Percentiles rank a stretch among this genome's conserved stretches.
These are phyloP conservation scores for Eurytemora carolleeae DNA, from an alignment of 1,140 invertebrate species.

Conservation along the genomic window DNA sequence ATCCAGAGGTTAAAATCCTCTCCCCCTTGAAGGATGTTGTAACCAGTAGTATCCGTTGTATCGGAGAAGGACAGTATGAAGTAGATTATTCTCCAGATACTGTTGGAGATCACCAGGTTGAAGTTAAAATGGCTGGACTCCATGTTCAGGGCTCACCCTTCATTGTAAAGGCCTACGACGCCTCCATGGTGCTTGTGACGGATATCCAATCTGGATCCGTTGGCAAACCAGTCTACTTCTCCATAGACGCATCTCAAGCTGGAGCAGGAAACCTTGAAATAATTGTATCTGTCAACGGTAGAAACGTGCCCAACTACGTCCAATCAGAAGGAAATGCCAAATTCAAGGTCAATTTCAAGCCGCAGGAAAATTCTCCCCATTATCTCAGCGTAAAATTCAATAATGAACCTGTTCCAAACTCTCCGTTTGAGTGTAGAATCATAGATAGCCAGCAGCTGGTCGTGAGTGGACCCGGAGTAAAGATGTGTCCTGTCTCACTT, in stretches of 20 bases:
- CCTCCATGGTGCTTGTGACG: constrained; percentile 67
- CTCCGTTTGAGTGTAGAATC: constrained; percentile 11
- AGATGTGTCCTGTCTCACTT: constrained; percentile 37
- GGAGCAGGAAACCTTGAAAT: constrained; percentile 93
- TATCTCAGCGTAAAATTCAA: constrained; percentile 84
- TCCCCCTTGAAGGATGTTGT: constrained; percentile 1
- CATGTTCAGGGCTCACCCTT: constrained; percentile 85
- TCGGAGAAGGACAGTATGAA: constrained; percentile 32
- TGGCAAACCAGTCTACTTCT: constrained; percentile 76
- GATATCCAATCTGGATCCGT: constrained; percentile 71
- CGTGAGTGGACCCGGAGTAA: constrained; percentile 36
- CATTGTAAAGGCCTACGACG: constrained; percentile 82
- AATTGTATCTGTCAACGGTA: constrained; percentile 86
- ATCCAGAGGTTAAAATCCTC: constrained; percentile 41
- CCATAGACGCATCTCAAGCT: constrained; percentile 56
- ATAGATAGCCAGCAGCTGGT: constrained; percentile 31
- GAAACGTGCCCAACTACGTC: constrained; percentile 95
- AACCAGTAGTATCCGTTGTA: constrained; percentile 10
- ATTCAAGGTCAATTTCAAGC: constrained; percentile 90
- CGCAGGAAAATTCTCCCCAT: constrained; percentile 68
- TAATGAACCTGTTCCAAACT: constrained; percentile 65
- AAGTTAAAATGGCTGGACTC: constrained; percentile 55
- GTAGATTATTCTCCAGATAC: constrained; percentile 66
- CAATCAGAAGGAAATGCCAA: constrained; percentile 89
- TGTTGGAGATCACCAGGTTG: constrained; percentile 80